These are phyloP conservation scores for Eretmodus cyanostictus DNA, from an alignment of 2,113 vertebrate species.

Conservation along the genomic window DNA sequence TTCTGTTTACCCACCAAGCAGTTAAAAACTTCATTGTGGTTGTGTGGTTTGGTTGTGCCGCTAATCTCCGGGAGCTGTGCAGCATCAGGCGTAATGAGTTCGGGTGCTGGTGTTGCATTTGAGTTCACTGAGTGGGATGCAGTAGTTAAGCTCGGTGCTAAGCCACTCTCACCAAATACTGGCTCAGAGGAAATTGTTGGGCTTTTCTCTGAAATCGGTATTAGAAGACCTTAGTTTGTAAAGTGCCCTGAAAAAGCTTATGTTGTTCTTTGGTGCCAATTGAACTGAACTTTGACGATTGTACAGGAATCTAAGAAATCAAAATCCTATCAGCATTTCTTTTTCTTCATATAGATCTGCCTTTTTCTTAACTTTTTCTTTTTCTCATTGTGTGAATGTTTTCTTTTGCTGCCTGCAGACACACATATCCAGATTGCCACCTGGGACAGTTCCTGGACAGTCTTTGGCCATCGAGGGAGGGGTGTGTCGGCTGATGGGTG, in stretches of 20 bases:
- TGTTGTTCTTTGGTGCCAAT: not conserved
- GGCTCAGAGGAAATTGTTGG: not conserved
- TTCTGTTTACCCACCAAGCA: not conserved
- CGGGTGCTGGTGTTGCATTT: not conserved
- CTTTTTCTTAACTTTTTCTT: not conserved
- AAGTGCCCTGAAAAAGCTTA: not conserved
- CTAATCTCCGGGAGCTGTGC: not conserved
- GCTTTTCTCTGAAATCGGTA: not conserved
- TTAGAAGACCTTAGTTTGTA: not conserved
- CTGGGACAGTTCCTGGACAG: slow-evolving; percentile 91
- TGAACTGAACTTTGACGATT: not conserved
- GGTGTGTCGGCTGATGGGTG: slow-evolving; percentile 87
- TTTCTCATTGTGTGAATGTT: not conserved
- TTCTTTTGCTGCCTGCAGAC: slow-evolving; percentile 75
- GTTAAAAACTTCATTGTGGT: not conserved
- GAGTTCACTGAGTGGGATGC: not conserved
- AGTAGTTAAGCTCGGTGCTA: not conserved
- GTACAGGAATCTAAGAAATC: not conserved
- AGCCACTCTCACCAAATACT: not conserved
- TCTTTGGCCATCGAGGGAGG: slow-evolving; percentile 98
- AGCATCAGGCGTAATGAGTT: not conserved
- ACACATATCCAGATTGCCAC: slow-evolving; percentile 96
- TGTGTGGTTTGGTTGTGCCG: not conserved
- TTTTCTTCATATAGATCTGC: not conserved
- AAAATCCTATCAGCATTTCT: not conserved